These are phyloP conservation scores for Acanthurus tractus DNA, from an alignment of 2,797 vertebrate species.

Conservation along the genomic window DNA sequence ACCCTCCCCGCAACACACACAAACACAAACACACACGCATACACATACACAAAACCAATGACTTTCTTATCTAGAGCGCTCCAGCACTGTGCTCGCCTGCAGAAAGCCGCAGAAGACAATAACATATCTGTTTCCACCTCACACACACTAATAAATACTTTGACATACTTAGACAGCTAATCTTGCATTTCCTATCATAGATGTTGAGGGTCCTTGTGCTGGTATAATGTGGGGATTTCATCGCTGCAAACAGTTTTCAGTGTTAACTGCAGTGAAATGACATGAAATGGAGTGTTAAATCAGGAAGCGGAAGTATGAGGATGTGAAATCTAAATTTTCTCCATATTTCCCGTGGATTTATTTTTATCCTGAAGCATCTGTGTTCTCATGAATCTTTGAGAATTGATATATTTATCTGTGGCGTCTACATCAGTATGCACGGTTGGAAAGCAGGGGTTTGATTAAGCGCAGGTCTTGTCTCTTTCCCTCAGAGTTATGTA, in stretches of 20 bases:
- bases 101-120: constrained; percentile 45
- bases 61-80: constrained; percentile 57
- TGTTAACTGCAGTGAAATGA: not conserved
- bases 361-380: constrained; percentile 13
- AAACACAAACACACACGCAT: not conserved
- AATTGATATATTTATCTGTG: not conserved
- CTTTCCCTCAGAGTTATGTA: not conserved
- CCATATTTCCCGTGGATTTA: not conserved
- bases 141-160: constrained; percentile 27
- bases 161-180: constrained; percentile 20
- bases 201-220: not conserved
- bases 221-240: constrained; percentile 5
- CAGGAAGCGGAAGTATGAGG: not conserved
- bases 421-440: not conserved
- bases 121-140: constrained; percentile 45
- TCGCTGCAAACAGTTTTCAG: not conserved
- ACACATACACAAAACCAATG: constrained; percentile 5
- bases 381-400: not conserved
- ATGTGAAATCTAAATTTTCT: not conserved
- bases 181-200: constrained; percentile 7
- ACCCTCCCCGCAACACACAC: not conserved
- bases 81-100: constrained; percentile 34
- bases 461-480: not conserved
- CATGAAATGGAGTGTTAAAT: not conserved
- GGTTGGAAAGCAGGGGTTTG: not conserved